Evolutionary conservation across 2,797 vertebrate genomes (phyloP).

Genomic region (Podarcis siculus): DNA sequence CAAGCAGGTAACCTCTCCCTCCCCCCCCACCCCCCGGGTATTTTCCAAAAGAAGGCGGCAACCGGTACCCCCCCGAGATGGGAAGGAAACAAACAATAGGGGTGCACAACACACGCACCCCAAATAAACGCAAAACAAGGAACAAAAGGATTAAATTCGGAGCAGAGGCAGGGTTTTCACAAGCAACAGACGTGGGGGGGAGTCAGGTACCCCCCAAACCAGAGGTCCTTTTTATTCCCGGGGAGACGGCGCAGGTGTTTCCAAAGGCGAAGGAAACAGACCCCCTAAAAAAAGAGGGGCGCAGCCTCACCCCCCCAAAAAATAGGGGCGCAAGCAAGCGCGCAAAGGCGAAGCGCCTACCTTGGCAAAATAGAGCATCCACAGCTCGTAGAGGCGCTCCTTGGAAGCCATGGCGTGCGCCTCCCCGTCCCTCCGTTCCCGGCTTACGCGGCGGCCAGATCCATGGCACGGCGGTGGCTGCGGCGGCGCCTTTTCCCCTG

Average conservation of each 20-base stretch:
- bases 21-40: no score
- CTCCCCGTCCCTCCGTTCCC: constrained; percentile 30
- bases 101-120: no score
- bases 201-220: background rate
- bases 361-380: constrained; percentile 94
- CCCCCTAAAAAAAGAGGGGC: background rate
- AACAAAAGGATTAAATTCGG: no score
- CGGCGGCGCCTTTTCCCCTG: no score
- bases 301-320: background rate
- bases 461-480: background rate
- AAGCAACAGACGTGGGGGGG: background rate
- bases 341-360: constrained; percentile 76
- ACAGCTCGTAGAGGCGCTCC: constrained; percentile 91
- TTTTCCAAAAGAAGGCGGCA: no score
- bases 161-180: background rate
- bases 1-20: no score
- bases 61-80: no score
- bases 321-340: background rate
- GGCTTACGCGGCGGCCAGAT: background rate
- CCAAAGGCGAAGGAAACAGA: background rate
- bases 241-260: no score
- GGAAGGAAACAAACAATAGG: no score
- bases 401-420: constrained; percentile 86
- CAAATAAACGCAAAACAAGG: no score
- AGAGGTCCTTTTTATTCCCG: no score